Conservation (phyloP, 2,113 vertebrate genomes). For the Camelus dromedarius region DNA sequence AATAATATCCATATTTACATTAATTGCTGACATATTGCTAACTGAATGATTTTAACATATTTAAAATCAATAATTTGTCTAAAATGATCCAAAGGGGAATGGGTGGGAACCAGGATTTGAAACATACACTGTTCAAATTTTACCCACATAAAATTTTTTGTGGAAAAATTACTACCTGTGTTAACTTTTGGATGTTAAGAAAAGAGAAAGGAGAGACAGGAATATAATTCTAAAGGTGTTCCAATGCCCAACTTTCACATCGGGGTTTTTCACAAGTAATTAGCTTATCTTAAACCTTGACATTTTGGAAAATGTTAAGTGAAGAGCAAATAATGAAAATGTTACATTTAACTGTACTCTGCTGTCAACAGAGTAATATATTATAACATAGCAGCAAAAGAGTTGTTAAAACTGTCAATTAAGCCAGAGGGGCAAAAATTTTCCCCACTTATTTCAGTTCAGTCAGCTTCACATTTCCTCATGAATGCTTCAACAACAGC, state of each 20-base stretch:
- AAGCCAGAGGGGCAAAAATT: conserved; percentile 79
- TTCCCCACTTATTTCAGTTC: conserved; percentile 82
- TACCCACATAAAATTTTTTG: background rate
- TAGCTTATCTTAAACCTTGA: background rate
- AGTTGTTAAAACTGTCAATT: conserved; percentile 85
- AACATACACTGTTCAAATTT: background rate
- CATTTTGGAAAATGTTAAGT: conserved; percentile 10
- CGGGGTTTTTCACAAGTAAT: background rate
- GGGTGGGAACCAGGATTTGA: background rate
- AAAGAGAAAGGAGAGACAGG: background rate
- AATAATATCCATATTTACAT: background rate
- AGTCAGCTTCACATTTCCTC: conserved; percentile 85
- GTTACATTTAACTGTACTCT: conserved; percentile 73
- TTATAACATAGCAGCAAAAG: conserved; percentile 84
- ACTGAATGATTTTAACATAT: conserved; percentile 44
- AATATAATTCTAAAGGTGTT: background rate
- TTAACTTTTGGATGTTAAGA: conserved; percentile 19
- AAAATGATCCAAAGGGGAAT: background rate
- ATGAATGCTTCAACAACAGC: conserved; percentile 83
- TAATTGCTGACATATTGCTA: conserved; percentile 20
- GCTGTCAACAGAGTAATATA: conserved; percentile 62
- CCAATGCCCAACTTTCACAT: background rate
- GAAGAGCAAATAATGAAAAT: conserved; percentile 68
- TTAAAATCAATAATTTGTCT: conserved; percentile 15
- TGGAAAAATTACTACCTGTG: background rate